Percentiles rank a stretch among this genome's conserved stretches.
Conservation (phyloP, 2,888 invertebrate species). For the Zygogramma bicolorata region DNA sequence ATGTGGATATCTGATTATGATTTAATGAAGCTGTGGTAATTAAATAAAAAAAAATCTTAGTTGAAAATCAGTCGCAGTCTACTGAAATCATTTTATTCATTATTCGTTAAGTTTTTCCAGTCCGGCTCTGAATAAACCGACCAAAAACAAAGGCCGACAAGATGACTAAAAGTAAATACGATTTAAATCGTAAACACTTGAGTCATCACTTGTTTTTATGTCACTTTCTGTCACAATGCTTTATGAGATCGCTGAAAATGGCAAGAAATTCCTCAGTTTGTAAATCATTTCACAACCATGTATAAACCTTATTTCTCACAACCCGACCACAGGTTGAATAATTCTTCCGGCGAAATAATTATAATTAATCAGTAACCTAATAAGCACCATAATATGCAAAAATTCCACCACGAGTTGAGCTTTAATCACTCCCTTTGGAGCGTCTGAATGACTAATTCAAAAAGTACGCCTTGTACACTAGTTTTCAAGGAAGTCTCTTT, state of each 20-base stretch:
- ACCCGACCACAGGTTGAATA: conserved; percentile 31
- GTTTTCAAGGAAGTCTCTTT: conserved; percentile 11
- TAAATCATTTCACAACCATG: conserved; percentile 32
- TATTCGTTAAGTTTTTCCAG: background rate
- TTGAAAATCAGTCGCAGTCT: background rate
- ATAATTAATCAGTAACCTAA: conserved; percentile 25
- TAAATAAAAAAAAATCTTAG: background rate
- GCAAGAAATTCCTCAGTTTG: conserved; percentile 26
- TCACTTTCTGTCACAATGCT: conserved; percentile 25
- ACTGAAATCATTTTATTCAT: background rate
- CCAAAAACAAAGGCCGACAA: conserved; percentile 18
- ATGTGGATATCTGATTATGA: too few relatives aligned
- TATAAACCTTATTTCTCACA: conserved; percentile 31
- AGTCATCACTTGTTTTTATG: conserved; percentile 30
- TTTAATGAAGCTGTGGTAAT: too few relatives aligned
- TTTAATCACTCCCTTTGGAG: conserved; percentile 20
- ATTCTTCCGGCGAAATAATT: conserved; percentile 31
- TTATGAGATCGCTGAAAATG: conserved; percentile 24
- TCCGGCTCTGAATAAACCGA: background rate
- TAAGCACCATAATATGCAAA: conserved; percentile 30
- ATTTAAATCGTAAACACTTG: conserved; percentile 32
- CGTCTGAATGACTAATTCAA: conserved; percentile 26
- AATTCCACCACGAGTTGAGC: conserved; percentile 9
- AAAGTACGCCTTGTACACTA: conserved; percentile 4
- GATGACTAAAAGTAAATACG: conserved; percentile 36